Evolutionary conservation across 2,888 invertebrate species (phyloP).

Genomic region (Ophion ellenae): DNA sequence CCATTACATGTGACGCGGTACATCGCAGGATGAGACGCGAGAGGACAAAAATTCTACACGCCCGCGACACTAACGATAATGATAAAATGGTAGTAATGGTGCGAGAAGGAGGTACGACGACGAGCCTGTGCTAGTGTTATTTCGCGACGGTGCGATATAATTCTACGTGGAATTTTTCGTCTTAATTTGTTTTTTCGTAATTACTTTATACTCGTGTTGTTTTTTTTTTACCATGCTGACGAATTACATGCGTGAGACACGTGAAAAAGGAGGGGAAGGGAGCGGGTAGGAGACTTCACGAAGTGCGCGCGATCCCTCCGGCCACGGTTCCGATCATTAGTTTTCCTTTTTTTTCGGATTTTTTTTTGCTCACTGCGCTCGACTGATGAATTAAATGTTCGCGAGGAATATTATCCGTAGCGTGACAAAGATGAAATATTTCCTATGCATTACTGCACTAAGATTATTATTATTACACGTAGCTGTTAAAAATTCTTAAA

Average conservation of each 20-base stretch:
- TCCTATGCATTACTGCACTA: neutral
- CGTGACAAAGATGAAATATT: neutral
- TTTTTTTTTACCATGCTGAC: neutral
- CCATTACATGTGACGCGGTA: neutral
- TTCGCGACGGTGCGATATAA: neutral
- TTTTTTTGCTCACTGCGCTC: neutral
- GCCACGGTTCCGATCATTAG: neutral
- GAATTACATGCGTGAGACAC: neutral
- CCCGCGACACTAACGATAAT: neutral
- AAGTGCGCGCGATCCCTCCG: neutral
- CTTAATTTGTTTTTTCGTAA: neutral
- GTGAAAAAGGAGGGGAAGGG: neutral
- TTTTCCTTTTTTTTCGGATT: neutral
- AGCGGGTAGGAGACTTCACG: neutral
- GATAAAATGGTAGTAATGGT: neutral
- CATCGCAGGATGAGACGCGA: neutral
- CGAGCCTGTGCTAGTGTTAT: neutral
- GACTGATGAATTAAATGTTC: neutral
- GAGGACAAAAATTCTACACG: neutral
- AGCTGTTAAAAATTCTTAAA: constrained; percentile 7
- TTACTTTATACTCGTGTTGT: neutral
- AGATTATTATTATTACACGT: neutral
- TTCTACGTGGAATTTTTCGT: neutral
- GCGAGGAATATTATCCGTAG: neutral
- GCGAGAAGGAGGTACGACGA: neutral